These are phyloP conservation scores for Mico argentatus DNA, from an alignment of 2,797 vertebrate genomes.

Conservation along the genomic window DNA sequence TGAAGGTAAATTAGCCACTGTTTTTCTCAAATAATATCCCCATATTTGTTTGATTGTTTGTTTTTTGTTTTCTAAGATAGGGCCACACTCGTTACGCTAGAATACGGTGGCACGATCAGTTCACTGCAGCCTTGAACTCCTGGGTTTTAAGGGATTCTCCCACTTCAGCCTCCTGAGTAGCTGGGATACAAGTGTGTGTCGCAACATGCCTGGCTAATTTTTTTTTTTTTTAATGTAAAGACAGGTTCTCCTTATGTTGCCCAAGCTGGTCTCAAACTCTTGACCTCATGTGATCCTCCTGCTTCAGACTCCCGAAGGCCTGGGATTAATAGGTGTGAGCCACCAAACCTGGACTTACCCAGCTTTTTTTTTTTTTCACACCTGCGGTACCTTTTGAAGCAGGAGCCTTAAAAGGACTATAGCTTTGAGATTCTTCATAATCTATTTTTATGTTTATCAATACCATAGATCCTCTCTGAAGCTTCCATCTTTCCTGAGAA, in stretches of 20 bases:
- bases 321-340: neutral
- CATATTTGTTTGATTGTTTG: neutral
- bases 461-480: neutral
- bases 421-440: conserved; percentile 30
- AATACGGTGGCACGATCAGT: neutral
- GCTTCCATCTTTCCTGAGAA: conserved; percentile 34
- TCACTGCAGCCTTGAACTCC: neutral
- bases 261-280: neutral
- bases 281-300: neutral
- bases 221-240: neutral
- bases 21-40: neutral
- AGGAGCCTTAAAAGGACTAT: conserved; percentile 25
- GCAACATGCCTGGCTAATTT: neutral
- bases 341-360: neutral
- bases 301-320: neutral
- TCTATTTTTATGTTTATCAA: conserved; percentile 40
- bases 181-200: neutral
- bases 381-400: neutral
- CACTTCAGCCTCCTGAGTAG: neutral
- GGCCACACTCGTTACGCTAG: neutral
- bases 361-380: neutral
- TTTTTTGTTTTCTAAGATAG: neutral
- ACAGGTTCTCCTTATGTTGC: neutral
- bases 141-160: neutral
- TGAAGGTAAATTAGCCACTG: neutral